phyloP scores from a whole-genome alignment of 2,113 vertebrate species.

The Nibea coibor region DNA sequence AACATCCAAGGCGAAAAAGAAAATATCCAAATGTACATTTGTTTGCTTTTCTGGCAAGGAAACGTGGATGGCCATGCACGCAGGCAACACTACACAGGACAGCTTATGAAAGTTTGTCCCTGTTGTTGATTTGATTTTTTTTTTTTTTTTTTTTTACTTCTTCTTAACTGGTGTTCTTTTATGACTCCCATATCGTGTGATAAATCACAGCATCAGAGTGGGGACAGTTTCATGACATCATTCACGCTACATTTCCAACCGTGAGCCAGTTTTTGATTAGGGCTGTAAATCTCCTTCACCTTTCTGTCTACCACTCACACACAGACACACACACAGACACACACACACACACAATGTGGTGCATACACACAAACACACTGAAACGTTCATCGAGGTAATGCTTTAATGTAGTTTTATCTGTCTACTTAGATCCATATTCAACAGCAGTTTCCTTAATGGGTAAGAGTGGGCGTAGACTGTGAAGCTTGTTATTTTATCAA shows the following conservation, averaged over 20 bases:
- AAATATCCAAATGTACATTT: slow-evolving; percentile 72
- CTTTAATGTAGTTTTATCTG: slow-evolving; percentile 39
- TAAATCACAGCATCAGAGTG: slow-evolving; percentile 80
- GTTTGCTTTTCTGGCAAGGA: slow-evolving; percentile 65
- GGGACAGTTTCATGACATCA: slow-evolving; percentile 83
- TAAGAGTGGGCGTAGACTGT: neutral
- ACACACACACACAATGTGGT: neutral
- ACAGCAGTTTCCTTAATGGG: slow-evolving; percentile 22
- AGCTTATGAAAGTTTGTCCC: slow-evolving; percentile 56
- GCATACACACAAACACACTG: slow-evolving; percentile 1
- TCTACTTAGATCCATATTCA: slow-evolving; percentile 42
- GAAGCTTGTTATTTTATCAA: neutral
- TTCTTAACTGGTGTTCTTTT: slow-evolving; percentile 53
- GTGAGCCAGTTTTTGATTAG: slow-evolving; percentile 82
- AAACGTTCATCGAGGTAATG: slow-evolving; percentile 46
- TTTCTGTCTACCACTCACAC: slow-evolving; percentile 27
- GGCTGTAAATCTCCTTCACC: slow-evolving; percentile 83
- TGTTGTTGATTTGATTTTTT: slow-evolving; percentile 53
- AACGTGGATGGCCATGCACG: slow-evolving; percentile 37
- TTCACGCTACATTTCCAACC: slow-evolving; percentile 85
- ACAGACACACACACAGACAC: slow-evolving; percentile 16
- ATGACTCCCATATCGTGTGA: slow-evolving; percentile 67
- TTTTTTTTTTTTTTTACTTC: slow-evolving; percentile 36
- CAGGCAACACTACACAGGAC: slow-evolving; percentile 63
- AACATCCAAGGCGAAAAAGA: slow-evolving; percentile 73